Conservation (phyloP, 2,113 vertebrate genomes). For the Emydura subglobosa region DNA sequence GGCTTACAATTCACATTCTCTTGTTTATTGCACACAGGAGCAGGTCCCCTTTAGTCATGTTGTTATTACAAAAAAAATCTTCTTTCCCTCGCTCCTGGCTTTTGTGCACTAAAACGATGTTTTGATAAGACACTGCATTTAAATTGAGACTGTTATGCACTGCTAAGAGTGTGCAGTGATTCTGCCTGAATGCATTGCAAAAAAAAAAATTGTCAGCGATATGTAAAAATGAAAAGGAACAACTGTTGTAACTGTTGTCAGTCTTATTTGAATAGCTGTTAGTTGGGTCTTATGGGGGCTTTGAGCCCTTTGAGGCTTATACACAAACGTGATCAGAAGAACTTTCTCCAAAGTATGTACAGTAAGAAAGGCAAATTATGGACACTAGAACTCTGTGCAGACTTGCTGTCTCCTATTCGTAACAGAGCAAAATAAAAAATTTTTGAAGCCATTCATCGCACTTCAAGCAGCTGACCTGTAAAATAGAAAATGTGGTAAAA, state of each 20-base stretch:
- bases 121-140: background rate
- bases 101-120: background rate
- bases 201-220: background rate
- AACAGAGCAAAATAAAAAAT: background rate
- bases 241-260: background rate
- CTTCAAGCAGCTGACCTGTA: constrained; percentile 13
- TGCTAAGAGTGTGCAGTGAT: background rate
- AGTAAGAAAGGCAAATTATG: background rate
- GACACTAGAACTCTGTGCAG: background rate
- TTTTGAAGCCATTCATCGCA: background rate
- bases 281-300: background rate
- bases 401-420: background rate
- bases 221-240: background rate
- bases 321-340: background rate
- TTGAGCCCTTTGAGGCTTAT: background rate
- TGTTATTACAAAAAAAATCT: background rate
- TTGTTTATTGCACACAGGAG: background rate
- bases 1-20: background rate
- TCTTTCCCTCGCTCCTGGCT: background rate
- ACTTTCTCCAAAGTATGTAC: background rate
- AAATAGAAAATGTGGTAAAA: constrained; percentile 11
- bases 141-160: background rate
- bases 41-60: background rate
- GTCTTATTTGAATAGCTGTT: background rate
- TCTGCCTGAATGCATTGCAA: background rate